Percentiles rank a stretch among this genome's conserved stretches.
These are phyloP conservation scores for Apostichopus parvimensis DNA, from an alignment of 35 echinoderm and acorn worm species.

Conservation along the genomic window DNA sequence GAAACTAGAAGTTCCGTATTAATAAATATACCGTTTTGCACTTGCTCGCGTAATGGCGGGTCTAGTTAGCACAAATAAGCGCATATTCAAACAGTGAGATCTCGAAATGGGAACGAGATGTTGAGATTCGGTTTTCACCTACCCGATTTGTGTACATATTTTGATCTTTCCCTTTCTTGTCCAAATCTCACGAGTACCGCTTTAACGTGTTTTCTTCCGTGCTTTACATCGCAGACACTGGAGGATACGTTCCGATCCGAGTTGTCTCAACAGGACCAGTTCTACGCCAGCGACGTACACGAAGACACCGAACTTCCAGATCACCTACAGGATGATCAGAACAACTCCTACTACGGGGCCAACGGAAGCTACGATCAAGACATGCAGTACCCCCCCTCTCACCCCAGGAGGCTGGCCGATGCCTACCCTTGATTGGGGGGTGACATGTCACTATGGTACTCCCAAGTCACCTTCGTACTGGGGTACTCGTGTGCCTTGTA, in stretches of 20 bases:
- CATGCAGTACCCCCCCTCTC: conserved; percentile 12
- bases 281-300: conserved; percentile 54
- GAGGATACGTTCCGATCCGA: conserved; percentile 60
- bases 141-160: too few species aligned
- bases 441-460: neutral
- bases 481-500: neutral
- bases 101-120: too few species aligned
- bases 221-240: conserved; percentile 41
- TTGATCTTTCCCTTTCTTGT: too few species aligned
- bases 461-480: neutral
- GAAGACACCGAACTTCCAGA: neutral
- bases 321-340: neutral
- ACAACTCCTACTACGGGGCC: neutral
- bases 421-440: neutral
- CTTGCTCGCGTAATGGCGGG: too few species aligned
- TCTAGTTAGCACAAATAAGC: too few species aligned
- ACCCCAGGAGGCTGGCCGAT: conserved; percentile 25
- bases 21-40: too few species aligned
- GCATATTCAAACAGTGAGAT: too few species aligned
- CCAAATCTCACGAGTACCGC: too few species aligned
- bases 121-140: too few species aligned
- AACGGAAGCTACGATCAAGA: conserved; percentile 18
- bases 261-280: conserved; percentile 64
- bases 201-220: neutral
- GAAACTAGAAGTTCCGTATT: too few species aligned